Conservation (phyloP, 1,140 invertebrate genomes). For the Nasonia giraulti region DNA sequence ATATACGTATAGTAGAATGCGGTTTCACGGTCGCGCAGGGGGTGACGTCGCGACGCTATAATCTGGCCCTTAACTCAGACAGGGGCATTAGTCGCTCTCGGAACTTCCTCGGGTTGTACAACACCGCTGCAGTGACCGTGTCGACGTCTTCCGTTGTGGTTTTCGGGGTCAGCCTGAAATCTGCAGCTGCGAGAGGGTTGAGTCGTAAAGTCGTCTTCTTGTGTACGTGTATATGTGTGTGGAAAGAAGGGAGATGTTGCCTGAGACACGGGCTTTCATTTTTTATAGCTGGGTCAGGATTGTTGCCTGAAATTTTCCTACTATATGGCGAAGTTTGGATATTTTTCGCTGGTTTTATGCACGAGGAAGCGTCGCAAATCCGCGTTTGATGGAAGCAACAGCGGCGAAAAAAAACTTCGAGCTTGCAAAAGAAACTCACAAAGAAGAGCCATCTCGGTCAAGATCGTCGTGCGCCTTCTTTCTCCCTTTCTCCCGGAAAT, state of each 20-base stretch:
- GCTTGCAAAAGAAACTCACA: neutral
- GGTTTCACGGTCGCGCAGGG: neutral
- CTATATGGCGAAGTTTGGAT: neutral
- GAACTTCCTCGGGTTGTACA: neutral
- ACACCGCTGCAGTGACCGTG: neutral
- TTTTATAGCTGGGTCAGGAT: constrained; percentile 9
- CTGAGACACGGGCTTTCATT: neutral
- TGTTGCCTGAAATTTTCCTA: neutral
- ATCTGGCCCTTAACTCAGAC: constrained; percentile 32
- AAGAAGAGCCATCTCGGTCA: neutral
- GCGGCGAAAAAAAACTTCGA: neutral
- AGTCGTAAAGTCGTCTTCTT: neutral
- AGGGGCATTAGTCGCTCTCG: neutral
- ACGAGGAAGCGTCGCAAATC: too few relatives aligned
- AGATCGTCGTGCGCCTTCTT: neutral
- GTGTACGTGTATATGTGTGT: too few relatives aligned
- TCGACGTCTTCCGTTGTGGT: neutral
- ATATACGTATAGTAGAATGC: neutral
- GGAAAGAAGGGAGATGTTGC: neutral
- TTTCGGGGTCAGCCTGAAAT: neutral
- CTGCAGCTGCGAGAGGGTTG: neutral
- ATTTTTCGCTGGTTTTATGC: neutral
- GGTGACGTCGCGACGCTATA: neutral
- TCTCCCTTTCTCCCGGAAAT: neutral
- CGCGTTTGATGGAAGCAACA: too few relatives aligned